phyloP scores from a whole-genome alignment of 2,888 invertebrate species.

The Ornithoptera alexandrae region DNA sequence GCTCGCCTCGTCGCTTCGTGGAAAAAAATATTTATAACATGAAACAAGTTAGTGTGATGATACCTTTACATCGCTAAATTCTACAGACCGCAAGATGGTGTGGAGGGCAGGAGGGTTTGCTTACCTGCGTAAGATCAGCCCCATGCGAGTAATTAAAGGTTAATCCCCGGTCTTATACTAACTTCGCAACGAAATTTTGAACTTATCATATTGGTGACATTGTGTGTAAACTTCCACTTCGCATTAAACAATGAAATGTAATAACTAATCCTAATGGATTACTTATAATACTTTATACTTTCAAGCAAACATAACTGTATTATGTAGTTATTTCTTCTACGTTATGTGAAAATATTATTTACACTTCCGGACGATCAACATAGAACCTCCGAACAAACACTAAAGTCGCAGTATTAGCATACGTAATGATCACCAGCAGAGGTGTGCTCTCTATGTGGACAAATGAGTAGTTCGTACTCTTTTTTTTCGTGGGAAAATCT shows the following conservation, averaged over 20 bases:
- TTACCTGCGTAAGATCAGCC: constrained; percentile 36
- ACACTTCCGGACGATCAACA: too few species aligned
- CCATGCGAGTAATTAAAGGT: constrained; percentile 39
- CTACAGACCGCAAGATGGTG: constrained; percentile 30
- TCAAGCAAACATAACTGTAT: neutral
- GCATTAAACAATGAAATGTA: neutral
- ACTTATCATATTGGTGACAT: constrained; percentile 32
- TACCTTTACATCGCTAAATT: constrained; percentile 24
- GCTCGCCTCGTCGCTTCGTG: too few species aligned
- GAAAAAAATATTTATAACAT: neutral
- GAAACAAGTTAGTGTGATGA: constrained; percentile 16
- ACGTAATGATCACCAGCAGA: too few species aligned
- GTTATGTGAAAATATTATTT: neutral
- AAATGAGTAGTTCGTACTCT: too few species aligned
- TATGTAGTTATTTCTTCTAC: neutral
- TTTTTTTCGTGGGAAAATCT: too few species aligned
- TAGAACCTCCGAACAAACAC: too few species aligned
- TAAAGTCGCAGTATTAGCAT: too few species aligned
- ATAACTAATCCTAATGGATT: neutral
- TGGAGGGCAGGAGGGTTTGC: constrained; percentile 32
- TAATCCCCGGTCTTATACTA: constrained; percentile 37
- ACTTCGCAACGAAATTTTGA: constrained; percentile 32
- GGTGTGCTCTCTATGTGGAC: too few species aligned
- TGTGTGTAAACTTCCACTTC: constrained; percentile 1
- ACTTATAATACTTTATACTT: neutral